Base-by-base conservation (phyloP, 1,140 invertebrate genomes). In the Drosophila orosa region DNA sequence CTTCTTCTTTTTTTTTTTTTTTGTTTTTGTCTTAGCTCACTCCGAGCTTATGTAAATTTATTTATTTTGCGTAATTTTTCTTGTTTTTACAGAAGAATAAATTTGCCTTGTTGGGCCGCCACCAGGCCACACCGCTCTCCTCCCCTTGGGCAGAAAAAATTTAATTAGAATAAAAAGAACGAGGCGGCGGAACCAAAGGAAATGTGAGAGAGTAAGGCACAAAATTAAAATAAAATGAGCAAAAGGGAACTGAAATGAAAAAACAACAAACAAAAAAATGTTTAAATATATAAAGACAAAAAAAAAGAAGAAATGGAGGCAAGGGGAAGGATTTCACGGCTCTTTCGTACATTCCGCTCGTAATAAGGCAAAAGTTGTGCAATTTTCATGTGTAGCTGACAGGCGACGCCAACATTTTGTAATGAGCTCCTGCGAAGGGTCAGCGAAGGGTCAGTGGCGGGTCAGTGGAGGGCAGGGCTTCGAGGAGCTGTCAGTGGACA, bases 1-100 rank as follows among this genome's bases (percentile, higher is more conserved):
- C n/a, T 25, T 47, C 8, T 57, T 13, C 54, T 63, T 44, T 27
- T 35, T 37, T 57, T 40, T 13, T 25, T 45, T 63, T 31, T 60
- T 66, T n/a, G n/a, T 24, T 37, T 61, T 48, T 44, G 68, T 25
- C 59, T 55, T 56, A 56, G 65, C 72, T 62, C 52, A 60, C 55
- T 65, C 47, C 60, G 45, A 85, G 84, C 89, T 91, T 91, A 91
- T 91, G 89, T 91, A 91, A 91, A 91, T 91, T 91, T 91, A 91
- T 91, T 91, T 91, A 91, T 91, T 91, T 91, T 74, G 75, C 75
- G 89, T 91, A 91, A 91, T 91, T 91, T 91, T 91, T 91, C 89
- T 91, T 91, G 89, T 90, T 84, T 81, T 80, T 71, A 83, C 84
- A 89, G 77, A 78, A 86, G 81, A 86, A 90, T 84, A 84, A 89